phyloP scores from a whole-genome alignment of 2,888 invertebrate species.

The Drosophila anomelani region DNA sequence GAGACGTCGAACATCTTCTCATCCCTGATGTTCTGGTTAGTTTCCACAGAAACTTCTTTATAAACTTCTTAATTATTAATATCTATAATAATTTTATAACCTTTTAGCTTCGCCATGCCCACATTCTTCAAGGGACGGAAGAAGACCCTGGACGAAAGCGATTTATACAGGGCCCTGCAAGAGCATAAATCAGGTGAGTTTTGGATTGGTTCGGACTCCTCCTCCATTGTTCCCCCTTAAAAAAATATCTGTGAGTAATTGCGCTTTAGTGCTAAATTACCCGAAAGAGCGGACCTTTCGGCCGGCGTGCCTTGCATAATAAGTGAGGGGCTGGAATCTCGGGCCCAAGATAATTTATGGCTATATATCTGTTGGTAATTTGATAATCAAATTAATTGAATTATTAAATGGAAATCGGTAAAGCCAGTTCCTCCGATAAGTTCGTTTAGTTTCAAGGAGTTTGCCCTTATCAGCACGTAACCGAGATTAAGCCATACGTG shows the following conservation, averaged over 20 bases:
- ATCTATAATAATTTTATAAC: constrained; percentile 58
- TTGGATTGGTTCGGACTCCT: too few relatives aligned
- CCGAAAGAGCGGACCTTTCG: background rate
- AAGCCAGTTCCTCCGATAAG: constrained; percentile 25
- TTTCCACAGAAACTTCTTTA: background rate
- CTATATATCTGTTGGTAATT: constrained; percentile 18
- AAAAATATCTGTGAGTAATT: constrained; percentile 18
- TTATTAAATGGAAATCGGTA: constrained; percentile 36
- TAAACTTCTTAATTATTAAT: background rate
- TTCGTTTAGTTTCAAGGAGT: constrained; percentile 23
- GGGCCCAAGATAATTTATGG: constrained; percentile 32
- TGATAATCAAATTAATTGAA: constrained; percentile 48
- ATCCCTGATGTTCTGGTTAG: constrained; percentile 87
- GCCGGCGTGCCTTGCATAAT: constrained; percentile 24
- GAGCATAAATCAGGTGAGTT: constrained; percentile 88
- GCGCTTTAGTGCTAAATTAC: background rate
- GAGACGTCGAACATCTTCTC: constrained; percentile 87
- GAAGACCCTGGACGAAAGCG: constrained; percentile 89
- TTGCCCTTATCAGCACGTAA: constrained; percentile 44
- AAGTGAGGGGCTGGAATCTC: constrained; percentile 9
- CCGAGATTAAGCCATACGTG: constrained; percentile 41
- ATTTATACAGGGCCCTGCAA: constrained; percentile 89
- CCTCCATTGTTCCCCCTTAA: background rate
- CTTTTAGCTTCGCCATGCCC: constrained; percentile 90
- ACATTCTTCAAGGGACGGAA: constrained; percentile 91